phyloP scores from a whole-genome alignment of 2,888 invertebrate genomes.

The Mesoligia furuncula region DNA sequence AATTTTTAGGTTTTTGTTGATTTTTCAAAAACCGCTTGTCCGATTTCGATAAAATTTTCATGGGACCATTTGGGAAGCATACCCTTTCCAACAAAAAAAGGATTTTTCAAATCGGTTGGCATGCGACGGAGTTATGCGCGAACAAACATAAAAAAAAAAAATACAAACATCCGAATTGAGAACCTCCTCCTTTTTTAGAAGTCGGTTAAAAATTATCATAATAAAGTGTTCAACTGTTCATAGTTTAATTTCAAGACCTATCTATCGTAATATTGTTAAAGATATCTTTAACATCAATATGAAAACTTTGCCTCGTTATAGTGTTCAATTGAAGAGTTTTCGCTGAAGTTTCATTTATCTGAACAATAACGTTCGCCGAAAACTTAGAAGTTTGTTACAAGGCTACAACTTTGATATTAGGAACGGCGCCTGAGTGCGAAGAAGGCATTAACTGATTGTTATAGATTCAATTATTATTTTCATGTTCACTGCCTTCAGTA shows the following conservation, averaged over 20 bases:
- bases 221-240: too few species aligned
- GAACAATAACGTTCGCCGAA: slow-evolving; percentile 53
- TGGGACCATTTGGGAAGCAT: too few species aligned
- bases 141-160: too few species aligned
- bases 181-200: too few species aligned
- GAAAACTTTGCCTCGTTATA: slow-evolving; percentile 36
- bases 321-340: slow-evolving; percentile 36
- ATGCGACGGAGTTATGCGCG: too few species aligned
- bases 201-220: too few species aligned
- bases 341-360: slow-evolving; percentile 57
- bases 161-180: too few species aligned
- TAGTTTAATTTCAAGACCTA: background rate
- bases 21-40: too few species aligned
- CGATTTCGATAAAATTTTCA: too few species aligned
- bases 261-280: background rate
- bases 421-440: slow-evolving; percentile 32
- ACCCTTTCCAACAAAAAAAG: too few species aligned
- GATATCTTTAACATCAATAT: slow-evolving; percentile 27
- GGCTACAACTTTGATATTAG: slow-evolving; percentile 56
- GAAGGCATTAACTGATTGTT: slow-evolving; percentile 42
- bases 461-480: slow-evolving; percentile 46
- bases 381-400: slow-evolving; percentile 55
- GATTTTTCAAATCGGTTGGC: too few species aligned
- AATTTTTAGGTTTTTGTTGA: too few species aligned
- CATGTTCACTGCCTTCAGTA: slow-evolving; percentile 13